phyloP scores from a whole-genome alignment of 1,140 invertebrate species.

The Drosophila kurseongensis region DNA sequence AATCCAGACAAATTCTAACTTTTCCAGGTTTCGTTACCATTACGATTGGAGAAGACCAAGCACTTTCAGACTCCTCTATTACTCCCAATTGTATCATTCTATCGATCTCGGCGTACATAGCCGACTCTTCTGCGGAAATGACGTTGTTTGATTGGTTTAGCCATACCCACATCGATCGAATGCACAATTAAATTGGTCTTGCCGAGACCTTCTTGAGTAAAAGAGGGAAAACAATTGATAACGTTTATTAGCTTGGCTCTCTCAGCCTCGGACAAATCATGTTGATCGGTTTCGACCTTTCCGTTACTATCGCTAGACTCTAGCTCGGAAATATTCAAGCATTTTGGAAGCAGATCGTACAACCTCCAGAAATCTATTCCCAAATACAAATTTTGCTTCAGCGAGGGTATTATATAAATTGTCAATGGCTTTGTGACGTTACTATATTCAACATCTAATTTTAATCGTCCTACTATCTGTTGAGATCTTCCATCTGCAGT shows the following conservation, averaged over 20 bases:
- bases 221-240: not conserved
- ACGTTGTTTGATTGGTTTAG: not conserved
- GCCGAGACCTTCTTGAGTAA: not conserved
- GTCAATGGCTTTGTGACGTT: not conserved
- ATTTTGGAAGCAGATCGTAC: not conserved
- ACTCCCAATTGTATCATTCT: not conserved
- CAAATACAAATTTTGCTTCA: not conserved
- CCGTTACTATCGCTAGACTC: not conserved
- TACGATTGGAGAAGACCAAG: not conserved
- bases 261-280: not conserved
- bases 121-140: not conserved
- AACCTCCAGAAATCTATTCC: not conserved
- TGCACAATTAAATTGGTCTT: conserved; percentile 1
- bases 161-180: conserved; percentile 2
- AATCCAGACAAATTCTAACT: not conserved
- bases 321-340: not conserved
- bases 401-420: not conserved
- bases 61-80: conserved; percentile 1
- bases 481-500: not conserved
- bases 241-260: not conserved
- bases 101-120: not conserved
- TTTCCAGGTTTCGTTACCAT: conserved; percentile 1
- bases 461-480: conserved; percentile 1
- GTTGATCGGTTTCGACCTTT: not conserved
- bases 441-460: not conserved